phyloP scores from a whole-genome alignment of 2,113 vertebrate species.

The Nothoprocta pentlandii region DNA sequence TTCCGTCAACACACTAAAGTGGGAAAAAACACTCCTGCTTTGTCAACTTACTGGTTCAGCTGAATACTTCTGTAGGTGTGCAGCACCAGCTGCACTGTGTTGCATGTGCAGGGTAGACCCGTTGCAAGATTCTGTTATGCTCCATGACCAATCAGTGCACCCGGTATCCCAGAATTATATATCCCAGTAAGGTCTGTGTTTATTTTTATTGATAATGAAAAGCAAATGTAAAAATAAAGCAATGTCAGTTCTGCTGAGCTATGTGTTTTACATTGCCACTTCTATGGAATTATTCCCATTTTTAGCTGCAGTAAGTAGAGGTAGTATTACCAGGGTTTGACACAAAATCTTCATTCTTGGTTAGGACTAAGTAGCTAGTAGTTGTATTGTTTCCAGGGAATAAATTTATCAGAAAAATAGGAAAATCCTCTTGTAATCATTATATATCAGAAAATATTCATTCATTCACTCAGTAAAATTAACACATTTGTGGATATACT shows the following conservation, averaged over 20 bases:
- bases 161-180: not conserved
- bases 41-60: not conserved
- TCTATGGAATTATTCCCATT: not conserved
- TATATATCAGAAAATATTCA: not conserved
- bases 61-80: not conserved
- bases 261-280: not conserved
- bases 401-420: not conserved
- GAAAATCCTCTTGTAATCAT: not conserved
- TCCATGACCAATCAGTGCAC: not conserved
- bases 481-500: not conserved
- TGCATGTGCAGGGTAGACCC: not conserved
- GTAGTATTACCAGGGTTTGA: not conserved
- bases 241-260: not conserved
- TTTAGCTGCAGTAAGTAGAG: not conserved
- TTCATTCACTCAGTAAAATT: not conserved
- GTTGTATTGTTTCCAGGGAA: not conserved
- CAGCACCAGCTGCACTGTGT: not conserved
- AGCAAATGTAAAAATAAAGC: not conserved
- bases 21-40: not conserved
- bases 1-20: not conserved
- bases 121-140: not conserved
- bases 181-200: not conserved
- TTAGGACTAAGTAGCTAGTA: not conserved
- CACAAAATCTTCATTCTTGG: not conserved
- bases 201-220: not conserved